A percentile compares a stretch with the other conserved stretches of the same genome.
phyloP scores from a whole-genome alignment of 1,140 invertebrate species.

The Grapholita molesta region DNA sequence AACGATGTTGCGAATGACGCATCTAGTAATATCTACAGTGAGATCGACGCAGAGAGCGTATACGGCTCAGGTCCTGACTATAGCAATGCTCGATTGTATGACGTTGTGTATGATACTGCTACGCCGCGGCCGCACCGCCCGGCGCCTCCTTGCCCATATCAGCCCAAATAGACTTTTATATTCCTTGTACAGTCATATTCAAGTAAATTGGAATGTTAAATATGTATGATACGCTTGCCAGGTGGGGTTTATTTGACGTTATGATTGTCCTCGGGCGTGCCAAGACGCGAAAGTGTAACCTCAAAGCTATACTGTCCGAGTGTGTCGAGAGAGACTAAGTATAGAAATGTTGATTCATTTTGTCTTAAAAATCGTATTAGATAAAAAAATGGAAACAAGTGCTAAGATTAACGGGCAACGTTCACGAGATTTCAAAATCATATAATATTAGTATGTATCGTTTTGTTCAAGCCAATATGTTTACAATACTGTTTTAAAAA shows the following conservation, averaged over 20 bases:
- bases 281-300: too few species aligned
- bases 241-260: background rate
- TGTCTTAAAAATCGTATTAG: too few species aligned
- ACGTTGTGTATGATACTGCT: conserved; percentile 58
- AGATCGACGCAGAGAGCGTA: conserved; percentile 41
- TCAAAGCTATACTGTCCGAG: too few species aligned
- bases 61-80: conserved; percentile 31
- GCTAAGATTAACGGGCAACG: too few species aligned
- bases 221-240: background rate
- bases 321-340: too few species aligned
- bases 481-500: too few species aligned
- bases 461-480: too few species aligned
- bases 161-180: conserved; percentile 36
- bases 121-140: conserved; percentile 59
- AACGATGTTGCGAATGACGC: conserved; percentile 63
- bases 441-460: too few species aligned
- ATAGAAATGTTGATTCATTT: too few species aligned
- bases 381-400: too few species aligned
- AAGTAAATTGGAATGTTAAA: background rate
- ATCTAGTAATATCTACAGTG: conserved; percentile 59
- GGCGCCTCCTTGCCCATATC: conserved; percentile 62
- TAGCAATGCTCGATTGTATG: conserved; percentile 48
- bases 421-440: too few species aligned
- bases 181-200: background rate
- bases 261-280: background rate